phyloP scores from a whole-genome alignment of 37 sponge, comb jelly and placozoan genomes.

The Diacarnus erythraeanus region DNA sequence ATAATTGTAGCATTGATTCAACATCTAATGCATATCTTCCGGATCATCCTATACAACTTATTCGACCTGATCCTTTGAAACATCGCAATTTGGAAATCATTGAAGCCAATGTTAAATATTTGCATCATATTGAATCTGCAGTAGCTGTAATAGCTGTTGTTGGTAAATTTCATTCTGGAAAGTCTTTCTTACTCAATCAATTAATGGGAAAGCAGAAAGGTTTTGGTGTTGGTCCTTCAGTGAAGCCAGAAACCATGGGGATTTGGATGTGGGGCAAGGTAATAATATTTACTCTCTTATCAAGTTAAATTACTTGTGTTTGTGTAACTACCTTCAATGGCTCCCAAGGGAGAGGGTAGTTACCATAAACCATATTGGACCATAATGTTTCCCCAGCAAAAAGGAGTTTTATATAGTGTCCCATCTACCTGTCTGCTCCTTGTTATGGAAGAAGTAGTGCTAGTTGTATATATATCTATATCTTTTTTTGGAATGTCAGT shows the following conservation, averaged over 20 bases:
- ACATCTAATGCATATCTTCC: constrained; percentile 12
- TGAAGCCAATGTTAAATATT: constrained; percentile 64
- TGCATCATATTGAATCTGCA: constrained; percentile 68
- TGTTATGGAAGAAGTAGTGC: too few relatives aligned
- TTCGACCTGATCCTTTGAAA: constrained; percentile 74
- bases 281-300: too few relatives aligned
- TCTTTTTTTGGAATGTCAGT: too few relatives aligned
- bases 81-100: constrained; percentile 74
- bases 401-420: too few relatives aligned
- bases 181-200: constrained; percentile 92
- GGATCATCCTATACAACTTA: constrained; percentile 81
- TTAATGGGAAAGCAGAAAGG: constrained; percentile 90
- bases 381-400: too few relatives aligned
- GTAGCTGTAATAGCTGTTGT: constrained; percentile 93
- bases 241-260: constrained; percentile 92
- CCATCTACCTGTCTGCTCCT: too few relatives aligned
- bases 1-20: background rate
- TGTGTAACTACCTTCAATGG: too few relatives aligned
- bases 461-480: too few relatives aligned
- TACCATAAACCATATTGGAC: too few relatives aligned
- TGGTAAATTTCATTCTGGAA: constrained; percentile 91
- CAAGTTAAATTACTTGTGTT: too few relatives aligned
- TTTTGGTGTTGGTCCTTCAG: constrained; percentile 87
- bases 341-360: too few relatives aligned
- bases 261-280: constrained; percentile 99